Evolutionary conservation across 2,888 invertebrate genomes (phyloP).

Genomic region (Ischnus inquisitorius): DNA sequence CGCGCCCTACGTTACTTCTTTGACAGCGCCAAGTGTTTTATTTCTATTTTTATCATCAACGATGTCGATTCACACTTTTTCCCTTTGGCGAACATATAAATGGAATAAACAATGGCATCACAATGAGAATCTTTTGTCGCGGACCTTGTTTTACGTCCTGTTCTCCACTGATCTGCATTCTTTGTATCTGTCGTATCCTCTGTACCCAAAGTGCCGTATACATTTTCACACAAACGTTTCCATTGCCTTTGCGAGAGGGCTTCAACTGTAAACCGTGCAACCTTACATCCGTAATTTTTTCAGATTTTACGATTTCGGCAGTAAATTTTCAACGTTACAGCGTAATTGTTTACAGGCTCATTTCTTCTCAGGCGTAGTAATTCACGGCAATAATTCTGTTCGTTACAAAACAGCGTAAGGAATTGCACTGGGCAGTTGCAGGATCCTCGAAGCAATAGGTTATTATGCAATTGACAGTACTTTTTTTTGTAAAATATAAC

Average conservation of each 20-base stretch:
- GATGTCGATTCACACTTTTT: conserved; percentile 7
- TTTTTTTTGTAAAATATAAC: no score
- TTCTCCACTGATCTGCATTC: neutral
- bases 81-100: conserved; percentile 21
- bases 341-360: no score
- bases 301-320: no score
- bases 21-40: conserved; percentile 41
- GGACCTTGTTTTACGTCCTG: neutral
- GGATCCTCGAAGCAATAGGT: no score
- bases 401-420: no score
- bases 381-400: no score
- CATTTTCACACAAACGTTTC: conserved; percentile 27
- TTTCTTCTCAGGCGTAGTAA: no score
- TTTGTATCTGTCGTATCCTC: neutral
- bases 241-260: neutral
- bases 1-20: neutral
- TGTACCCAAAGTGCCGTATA: neutral
- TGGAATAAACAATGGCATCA: conserved; percentile 17
- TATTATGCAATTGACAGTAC: no score
- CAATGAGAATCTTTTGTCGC: conserved; percentile 30
- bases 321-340: no score
- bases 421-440: no score
- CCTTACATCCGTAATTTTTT: no score
- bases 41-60: conserved; percentile 27
- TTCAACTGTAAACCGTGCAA: no score